Base-by-base conservation (phyloP, 1,140 invertebrate species). In the Ectropis grisescens region DNA sequence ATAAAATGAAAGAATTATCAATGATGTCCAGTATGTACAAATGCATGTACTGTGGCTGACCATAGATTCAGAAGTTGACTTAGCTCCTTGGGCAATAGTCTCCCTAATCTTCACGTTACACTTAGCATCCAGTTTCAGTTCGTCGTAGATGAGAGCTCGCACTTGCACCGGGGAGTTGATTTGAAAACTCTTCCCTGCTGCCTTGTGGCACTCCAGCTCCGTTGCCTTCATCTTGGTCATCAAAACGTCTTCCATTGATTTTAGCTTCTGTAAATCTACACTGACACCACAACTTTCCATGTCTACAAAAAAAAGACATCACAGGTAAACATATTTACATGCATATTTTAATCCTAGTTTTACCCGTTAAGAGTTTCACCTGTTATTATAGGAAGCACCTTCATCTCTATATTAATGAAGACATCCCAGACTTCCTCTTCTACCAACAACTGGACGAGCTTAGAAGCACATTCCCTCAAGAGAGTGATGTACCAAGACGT, bases 11-110 rank as follows among this genome's bases (percentile, higher is more conserved):
- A n/a, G n/a, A n/a, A n/a, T n/a, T n/a, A n/a, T n/a, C n/a, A n/a
- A n/a, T n/a, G n/a, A n/a, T n/a, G n/a, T n/a, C n/a, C n/a, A n/a
- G n/a, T n/a, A n/a, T n/a, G n/a, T n/a, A n/a, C n/a, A n/a, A n/a
- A n/a, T n/a, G n/a, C n/a, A n/a, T n/a, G n/a, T n/a, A n/a, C n/a
- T n/a, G n/a, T n/a, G n/a, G n/a, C 38, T 54, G 33, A 85, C 80
- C 61, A 82, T 82, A 32, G 72, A 38, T 53, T 87, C 85, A 1
- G 83, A 84, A 12, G 87, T 87, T 13, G 85, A 87, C 42, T 85
- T 87, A 2, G 79, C 75, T 22, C 76, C 79, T 9, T 64, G 59
- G 13, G 32, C 50, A 19, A 60, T 41, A 5, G 86, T 88, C 38
- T 76, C 76, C 19, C 71, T 62, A 11, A 87, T 61, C 27, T 50